phyloP scores from a whole-genome alignment of 2,797 vertebrate species.

The Pipistrellus pygmaeus region DNA sequence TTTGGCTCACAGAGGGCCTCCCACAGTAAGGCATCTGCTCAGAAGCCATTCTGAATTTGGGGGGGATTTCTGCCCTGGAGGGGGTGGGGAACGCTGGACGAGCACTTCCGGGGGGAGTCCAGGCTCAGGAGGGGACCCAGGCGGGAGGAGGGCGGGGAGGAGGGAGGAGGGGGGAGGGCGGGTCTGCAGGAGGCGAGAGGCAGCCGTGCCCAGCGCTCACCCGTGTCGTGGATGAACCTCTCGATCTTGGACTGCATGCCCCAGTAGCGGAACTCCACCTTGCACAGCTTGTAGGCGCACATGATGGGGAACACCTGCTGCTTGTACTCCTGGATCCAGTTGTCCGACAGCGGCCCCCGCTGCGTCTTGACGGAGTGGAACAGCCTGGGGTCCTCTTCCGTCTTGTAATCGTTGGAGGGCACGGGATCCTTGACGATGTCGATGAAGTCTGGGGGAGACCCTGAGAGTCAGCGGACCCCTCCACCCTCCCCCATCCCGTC shows the following conservation, averaged over 20 bases:
- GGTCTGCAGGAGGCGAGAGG: too few species aligned
- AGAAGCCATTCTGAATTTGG: not conserved
- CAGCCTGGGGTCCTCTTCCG: constrained; percentile 96
- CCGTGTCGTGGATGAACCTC: constrained; percentile 98
- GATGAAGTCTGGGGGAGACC: constrained; percentile 91
- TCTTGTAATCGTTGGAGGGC: constrained; percentile 95
- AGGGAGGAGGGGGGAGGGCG: too few species aligned
- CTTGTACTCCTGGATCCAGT: constrained; percentile 96
- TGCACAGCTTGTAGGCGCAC: constrained; percentile 99
- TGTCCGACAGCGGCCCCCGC: constrained; percentile 94
- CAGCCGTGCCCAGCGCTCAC: constrained; percentile 85
- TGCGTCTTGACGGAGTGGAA: constrained; percentile 95
- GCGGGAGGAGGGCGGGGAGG: too few species aligned
- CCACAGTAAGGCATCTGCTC: not conserved
- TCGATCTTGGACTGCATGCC: constrained; percentile 99
- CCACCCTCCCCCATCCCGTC: not conserved
- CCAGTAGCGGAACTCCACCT: constrained; percentile 99
- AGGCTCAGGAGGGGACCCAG: not conserved
- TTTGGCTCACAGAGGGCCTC: not conserved
- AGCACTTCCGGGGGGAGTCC: not conserved
- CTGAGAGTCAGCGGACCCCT: not conserved
- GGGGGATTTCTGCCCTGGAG: not conserved
- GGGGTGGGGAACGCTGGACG: too few species aligned
- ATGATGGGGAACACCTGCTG: constrained; percentile 93
- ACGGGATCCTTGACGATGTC: constrained; percentile 99